Evolutionary conservation across 2,888 invertebrate genomes (phyloP), one percentile per base, ranked within the genome.

Genomic region (Spatulosminthurus flaviceps): DNA sequence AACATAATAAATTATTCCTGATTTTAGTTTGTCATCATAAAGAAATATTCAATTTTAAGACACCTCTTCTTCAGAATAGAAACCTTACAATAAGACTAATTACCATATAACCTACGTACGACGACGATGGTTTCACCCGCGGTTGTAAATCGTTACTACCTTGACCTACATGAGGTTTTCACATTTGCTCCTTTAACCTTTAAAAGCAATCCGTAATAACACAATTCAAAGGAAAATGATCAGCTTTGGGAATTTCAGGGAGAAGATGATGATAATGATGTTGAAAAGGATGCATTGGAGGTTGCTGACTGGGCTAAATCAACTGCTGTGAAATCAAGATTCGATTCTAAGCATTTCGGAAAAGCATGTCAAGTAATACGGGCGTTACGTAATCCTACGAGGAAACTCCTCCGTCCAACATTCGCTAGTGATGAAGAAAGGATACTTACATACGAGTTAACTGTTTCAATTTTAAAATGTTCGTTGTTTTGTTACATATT

Each of bases 291-390:
- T 1, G 64, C n/a, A 7, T 16, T 64, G 61, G 74, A 75, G n/a
- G 74, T 24, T 9, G 19, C 74, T 11, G 74, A 61, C 64, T 77
- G 78, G 78, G 66, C 71, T 21, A 71, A 69, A 42, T 34, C 72
- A 16, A 22, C 34, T 9, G 67, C 69, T n/a, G 19, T 79, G 2
- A 81, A 80, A 77, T 82, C 84, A 0, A 64, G 82, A 42, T 84
- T 84, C 64, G 80, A 80, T 43, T 70, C 82, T 1, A 61, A 74
- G 1, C 81, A 83, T 73, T 81, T 82, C 22, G 70, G 76, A 29
- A 84, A 84, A 79, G 83, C 84, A 0, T 80, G 83, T 64, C 81
- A 81, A 74, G 81, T 84, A n/a, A 80, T 84, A 4, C 78, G 82
- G 41, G 81, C 84, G 7, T 79, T 84, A 34, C 81, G 80, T 24